Base-by-base conservation (phyloP, 2,113 vertebrate genomes). In the Nothocercus julius region DNA sequence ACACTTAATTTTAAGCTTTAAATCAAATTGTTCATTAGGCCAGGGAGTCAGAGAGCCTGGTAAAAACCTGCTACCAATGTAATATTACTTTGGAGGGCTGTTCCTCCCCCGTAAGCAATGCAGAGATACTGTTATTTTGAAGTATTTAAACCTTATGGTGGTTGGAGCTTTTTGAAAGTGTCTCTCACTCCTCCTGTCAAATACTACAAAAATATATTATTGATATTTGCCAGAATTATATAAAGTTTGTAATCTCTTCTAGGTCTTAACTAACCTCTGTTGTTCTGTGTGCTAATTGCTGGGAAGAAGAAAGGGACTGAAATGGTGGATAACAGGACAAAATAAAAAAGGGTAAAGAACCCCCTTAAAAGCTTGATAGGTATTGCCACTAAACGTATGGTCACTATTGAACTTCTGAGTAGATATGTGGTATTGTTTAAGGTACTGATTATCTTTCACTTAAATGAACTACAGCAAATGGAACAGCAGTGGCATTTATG, bases 21-120 rank as follows among this genome's bases (percentile, higher is more conserved):
- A 98, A 97, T 98, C 96, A 97, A 97, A 93, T 96, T 97, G 87
- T 97, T 97, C 97, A 97, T 98, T 98, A 97, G 97, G 91, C 67
- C 85, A 53, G 82, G 85, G 86, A 95, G 76, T 74, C 74, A 92
- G 76, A 59, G 77, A 96, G 74, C 89, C 73, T 93, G 67, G 62
- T 95, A 93, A 97, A 97, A 97, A 83, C 90, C 92, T 93, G 56
- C 93, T 97, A 91, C 92, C 91, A 90, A 74, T 83, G 47, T 95
- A 96, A 97, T 96, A 97, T 94, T 95, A 96, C 98, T 97, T 85
- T 96, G 91, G 95, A 97, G 66, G 49, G 86, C 87, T 97, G 89
- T 87, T 91, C 91, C 84, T 32, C 16, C 24, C 12, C 4, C 32
- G 4, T 3, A 13, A 21, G 76, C 74, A 96, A 38, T 92, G 85